Evolutionary conservation across 1,140 invertebrate species (phyloP).

Genomic region (Micrasema longulum): DNA sequence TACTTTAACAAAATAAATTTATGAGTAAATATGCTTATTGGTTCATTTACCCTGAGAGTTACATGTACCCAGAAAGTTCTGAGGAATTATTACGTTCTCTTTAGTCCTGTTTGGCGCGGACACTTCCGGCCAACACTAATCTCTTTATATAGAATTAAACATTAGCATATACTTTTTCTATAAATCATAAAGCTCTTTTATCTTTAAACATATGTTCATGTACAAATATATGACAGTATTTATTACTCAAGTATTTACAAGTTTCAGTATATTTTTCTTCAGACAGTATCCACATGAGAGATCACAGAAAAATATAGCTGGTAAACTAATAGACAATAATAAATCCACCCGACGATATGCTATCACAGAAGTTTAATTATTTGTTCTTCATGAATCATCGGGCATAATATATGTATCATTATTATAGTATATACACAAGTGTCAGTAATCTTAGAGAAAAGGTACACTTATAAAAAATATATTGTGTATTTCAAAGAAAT

Average conservation of each 20-base stretch:
- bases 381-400: slow-evolving; percentile 50
- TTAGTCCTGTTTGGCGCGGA: slow-evolving; percentile 50
- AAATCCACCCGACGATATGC: slow-evolving; percentile 45
- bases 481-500: slow-evolving; percentile 18
- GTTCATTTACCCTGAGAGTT: slow-evolving; percentile 53
- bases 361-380: slow-evolving; percentile 54
- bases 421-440: slow-evolving; percentile 44
- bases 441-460: slow-evolving; percentile 39
- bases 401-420: slow-evolving; percentile 46
- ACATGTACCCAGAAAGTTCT: slow-evolving; percentile 34
- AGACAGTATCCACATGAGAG: slow-evolving; percentile 64
- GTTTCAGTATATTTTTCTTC: slow-evolving; percentile 50
- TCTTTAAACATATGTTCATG: slow-evolving; percentile 50
- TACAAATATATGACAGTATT: slow-evolving; percentile 49
- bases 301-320: slow-evolving; percentile 72
- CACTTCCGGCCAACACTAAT: slow-evolving; percentile 43
- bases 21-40: slow-evolving; percentile 46
- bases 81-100: slow-evolving; percentile 20
- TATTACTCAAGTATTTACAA: slow-evolving; percentile 49
- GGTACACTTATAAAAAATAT: slow-evolving; percentile 36
- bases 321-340: slow-evolving; percentile 60
- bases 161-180: slow-evolving; percentile 35
- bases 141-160: slow-evolving; percentile 52
- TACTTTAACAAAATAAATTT: slow-evolving; percentile 33
- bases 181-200: slow-evolving; percentile 54